A percentile compares a stretch with the other conserved stretches of the same genome.
Evolutionary conservation across 2,888 invertebrate species (phyloP).

Genomic region (Drosophila rubida): DNA sequence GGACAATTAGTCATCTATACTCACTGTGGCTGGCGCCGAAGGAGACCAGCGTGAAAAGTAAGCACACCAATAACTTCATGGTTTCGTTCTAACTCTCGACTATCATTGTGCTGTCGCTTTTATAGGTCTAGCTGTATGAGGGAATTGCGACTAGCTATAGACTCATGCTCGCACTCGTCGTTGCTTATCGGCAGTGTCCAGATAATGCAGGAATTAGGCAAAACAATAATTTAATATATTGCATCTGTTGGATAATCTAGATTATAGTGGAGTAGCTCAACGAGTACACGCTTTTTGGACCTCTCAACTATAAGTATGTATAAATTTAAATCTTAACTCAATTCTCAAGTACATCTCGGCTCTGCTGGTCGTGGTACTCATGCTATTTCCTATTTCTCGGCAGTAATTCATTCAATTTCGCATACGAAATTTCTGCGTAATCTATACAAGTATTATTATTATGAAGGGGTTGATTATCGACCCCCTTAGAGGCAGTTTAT

Average conservation of each 20-base stretch:
- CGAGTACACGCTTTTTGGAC: background rate
- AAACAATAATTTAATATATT: slow-evolving; percentile 54
- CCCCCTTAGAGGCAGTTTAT: background rate
- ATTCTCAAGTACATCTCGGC: slow-evolving; percentile 14
- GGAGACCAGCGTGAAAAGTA: slow-evolving; percentile 48
- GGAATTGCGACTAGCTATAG: background rate
- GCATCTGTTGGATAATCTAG: slow-evolving; percentile 27
- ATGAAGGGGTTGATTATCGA: background rate
- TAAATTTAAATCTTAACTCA: slow-evolving; percentile 44
- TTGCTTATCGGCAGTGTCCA: slow-evolving; percentile 38
- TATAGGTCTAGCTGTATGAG: slow-evolving; percentile 41
- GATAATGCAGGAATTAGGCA: slow-evolving; percentile 31
- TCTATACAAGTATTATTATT: slow-evolving; percentile 7
- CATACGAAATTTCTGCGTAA: slow-evolving; percentile 3
- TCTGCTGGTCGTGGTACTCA: background rate
- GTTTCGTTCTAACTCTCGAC: slow-evolving; percentile 1
- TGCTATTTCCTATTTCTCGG: background rate
- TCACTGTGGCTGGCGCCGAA: slow-evolving; percentile 55
- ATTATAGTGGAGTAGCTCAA: slow-evolving; percentile 4
- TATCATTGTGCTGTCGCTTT: slow-evolving; percentile 24
- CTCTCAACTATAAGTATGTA: slow-evolving; percentile 28
- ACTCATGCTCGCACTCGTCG: background rate
- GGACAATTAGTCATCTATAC: background rate
- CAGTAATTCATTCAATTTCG: slow-evolving; percentile 24
- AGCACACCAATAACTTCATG: slow-evolving; percentile 52